Base-by-base conservation (phyloP, 2,797 vertebrate species). In the Dendrocincla tyrannina region DNA sequence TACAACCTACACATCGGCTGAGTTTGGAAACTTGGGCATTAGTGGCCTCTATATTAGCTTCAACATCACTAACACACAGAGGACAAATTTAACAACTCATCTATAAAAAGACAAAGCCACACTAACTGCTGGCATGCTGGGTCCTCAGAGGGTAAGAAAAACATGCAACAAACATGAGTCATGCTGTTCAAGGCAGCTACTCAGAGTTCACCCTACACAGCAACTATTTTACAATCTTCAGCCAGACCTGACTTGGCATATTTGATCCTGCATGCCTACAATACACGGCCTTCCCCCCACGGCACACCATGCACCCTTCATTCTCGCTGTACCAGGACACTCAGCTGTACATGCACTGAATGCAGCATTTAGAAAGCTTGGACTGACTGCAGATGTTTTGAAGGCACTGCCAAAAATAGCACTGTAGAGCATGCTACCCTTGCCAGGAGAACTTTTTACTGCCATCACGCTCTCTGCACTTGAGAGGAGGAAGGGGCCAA, bases 391-490 rank as follows among this genome's bases (percentile, higher is more conserved):
- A 95, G 79, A 95, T 80, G 72, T 95, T 95, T 85, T 74, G 49
- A 62, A 91, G 64, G 44, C 56, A 68, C 37, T 78, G 91, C 91
- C 95, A 84, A 94, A 95, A 83, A 58, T 7, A 95, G 73, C 22
- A 1, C 12, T 66, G 64, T 9, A 17, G 89, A 92, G 72, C 13
- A 2, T 64, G 85, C 60, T 69, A 75, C 27, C 16, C 73, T 30
- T 77, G 82, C 73, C 85, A 75, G 87, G 49, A 88, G 56, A 89
- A 59, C 37, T 52, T 81, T 72, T 70, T 39, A 66, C 52, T 7
- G 4, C 58, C 79, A 63, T 27, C 46, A 1, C 0, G 0, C 27
- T 50, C 47, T 35, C 72, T 7, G 53, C 35, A 18, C 68, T 88
- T 30, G 1, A 39, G 59, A 79, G 56, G 17, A 85, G 35, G 41